Evolutionary conservation across 2,113 vertebrate species (phyloP).

Genomic region (Enhydra lutris): DNA sequence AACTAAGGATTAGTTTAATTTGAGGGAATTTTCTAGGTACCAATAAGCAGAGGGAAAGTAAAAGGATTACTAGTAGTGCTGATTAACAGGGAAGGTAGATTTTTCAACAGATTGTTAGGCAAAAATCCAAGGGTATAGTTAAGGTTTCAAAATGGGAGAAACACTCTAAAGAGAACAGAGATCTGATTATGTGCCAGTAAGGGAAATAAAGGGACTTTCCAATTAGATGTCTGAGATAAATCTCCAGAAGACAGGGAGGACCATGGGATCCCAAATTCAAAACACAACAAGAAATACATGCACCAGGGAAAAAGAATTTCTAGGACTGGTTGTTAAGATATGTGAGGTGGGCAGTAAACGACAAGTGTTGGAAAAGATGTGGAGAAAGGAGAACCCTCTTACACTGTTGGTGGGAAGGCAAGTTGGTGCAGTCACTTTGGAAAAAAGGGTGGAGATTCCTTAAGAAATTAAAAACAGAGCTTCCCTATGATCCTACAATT

Average conservation of each 20-base stretch:
- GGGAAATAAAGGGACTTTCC: conserved; percentile 17
- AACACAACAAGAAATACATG: neutral
- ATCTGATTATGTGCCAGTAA: neutral
- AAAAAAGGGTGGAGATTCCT: no score
- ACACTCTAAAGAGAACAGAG: neutral
- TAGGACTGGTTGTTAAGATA: neutral
- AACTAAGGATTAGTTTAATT: neutral
- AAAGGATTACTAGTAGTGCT: neutral
- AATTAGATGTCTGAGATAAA: neutral
- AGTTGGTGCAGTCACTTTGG: no score
- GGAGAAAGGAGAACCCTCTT: no score
- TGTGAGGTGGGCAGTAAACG: neutral
- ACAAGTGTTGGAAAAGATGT: no score
- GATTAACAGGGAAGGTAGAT: neutral
- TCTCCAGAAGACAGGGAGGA: neutral
- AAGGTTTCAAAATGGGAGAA: neutral
- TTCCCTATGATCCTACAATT: no score
- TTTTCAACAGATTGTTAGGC: conserved; percentile 2
- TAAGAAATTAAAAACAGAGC: no score
- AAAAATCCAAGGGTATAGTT: neutral
- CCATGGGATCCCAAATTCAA: neutral
- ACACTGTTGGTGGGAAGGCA: no score
- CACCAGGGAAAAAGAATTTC: neutral
- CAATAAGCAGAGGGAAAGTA: neutral
- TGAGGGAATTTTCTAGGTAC: neutral